A percentile compares a stretch with the other conserved stretches of the same genome.
Evolutionary conservation across 1,140 invertebrate genomes (phyloP).

Genomic region (Aricia agestis): DNA sequence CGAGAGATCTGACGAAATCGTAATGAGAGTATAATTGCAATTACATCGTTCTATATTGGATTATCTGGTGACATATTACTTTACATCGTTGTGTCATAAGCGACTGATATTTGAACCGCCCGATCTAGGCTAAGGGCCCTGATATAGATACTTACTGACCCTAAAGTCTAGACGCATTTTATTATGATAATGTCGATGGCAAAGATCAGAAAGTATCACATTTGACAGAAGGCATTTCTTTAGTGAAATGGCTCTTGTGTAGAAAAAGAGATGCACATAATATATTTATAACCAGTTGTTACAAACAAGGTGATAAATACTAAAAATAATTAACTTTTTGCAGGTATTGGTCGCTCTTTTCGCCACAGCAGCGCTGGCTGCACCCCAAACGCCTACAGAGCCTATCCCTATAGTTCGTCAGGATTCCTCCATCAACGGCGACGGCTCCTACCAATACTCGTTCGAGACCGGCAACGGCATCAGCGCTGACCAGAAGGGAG

Average conservation of each 20-base stretch:
- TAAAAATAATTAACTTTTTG: constrained; percentile 25
- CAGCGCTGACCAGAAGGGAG: constrained; percentile 81
- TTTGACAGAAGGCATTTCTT: too few relatives aligned
- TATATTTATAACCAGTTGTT: too few relatives aligned
- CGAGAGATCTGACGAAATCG: constrained; percentile 9
- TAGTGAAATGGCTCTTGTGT: too few relatives aligned
- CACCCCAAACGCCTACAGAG: constrained; percentile 51
- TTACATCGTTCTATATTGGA: not conserved
- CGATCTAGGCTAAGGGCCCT: not conserved
- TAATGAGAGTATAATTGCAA: constrained; percentile 16
- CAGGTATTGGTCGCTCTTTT: constrained; percentile 59
- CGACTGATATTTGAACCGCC: not conserved
- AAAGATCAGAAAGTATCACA: too few relatives aligned
- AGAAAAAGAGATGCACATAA: too few relatives aligned
- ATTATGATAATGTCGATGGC: too few relatives aligned
- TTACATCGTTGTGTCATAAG: constrained; percentile 7
- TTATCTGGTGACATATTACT: constrained; percentile 12
- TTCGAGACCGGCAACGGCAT: constrained; percentile 84
- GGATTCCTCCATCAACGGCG: constrained; percentile 63
- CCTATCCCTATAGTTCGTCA: constrained; percentile 63
- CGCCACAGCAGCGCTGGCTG: constrained; percentile 47
- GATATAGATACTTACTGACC: not conserved
- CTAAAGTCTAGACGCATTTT: not conserved
- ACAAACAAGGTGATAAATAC: too few relatives aligned
- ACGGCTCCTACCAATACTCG: constrained; percentile 66